Percentiles rank a stretch among this genome's conserved stretches.
phyloP scores from a whole-genome alignment of 2,797 vertebrate genomes.

The Chelonia mydas region DNA sequence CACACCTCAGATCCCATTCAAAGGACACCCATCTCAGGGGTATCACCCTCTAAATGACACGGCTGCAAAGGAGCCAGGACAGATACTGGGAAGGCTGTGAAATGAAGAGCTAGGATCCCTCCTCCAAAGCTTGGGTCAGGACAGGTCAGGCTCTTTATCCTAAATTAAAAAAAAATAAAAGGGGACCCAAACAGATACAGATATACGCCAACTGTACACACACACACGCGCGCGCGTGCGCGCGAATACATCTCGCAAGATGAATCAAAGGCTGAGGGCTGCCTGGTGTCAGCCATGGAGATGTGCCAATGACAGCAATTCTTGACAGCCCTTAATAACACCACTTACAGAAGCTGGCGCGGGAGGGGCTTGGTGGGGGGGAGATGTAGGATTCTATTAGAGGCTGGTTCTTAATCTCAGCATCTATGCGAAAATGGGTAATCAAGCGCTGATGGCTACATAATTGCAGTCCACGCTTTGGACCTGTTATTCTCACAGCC shows the following conservation, averaged over 20 bases:
- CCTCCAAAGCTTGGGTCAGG: not conserved
- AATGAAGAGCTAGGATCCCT: not conserved
- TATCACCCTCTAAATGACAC: not conserved
- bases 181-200: not conserved
- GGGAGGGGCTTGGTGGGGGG: not conserved
- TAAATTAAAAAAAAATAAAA: not conserved
- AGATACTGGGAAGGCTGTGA: not conserved
- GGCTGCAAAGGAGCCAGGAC: not conserved
- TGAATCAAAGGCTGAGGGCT: constrained; percentile 69
- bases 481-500: not conserved
- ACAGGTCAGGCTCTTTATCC: not conserved
- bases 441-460: not conserved
- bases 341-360: constrained; percentile 2
- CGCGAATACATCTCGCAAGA: not conserved
- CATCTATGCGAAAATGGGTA: not conserved
- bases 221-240: too few species aligned
- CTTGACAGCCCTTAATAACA: constrained; percentile 56
- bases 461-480: not conserved
- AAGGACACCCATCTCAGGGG: too few species aligned
- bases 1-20: not conserved
- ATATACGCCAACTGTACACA: not conserved
- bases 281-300: constrained; percentile 63
- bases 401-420: constrained; percentile 17
- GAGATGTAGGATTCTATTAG: not conserved
- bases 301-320: constrained; percentile 65